phyloP scores from a whole-genome alignment of 2,113 vertebrate species.

The Amazona vittata region DNA sequence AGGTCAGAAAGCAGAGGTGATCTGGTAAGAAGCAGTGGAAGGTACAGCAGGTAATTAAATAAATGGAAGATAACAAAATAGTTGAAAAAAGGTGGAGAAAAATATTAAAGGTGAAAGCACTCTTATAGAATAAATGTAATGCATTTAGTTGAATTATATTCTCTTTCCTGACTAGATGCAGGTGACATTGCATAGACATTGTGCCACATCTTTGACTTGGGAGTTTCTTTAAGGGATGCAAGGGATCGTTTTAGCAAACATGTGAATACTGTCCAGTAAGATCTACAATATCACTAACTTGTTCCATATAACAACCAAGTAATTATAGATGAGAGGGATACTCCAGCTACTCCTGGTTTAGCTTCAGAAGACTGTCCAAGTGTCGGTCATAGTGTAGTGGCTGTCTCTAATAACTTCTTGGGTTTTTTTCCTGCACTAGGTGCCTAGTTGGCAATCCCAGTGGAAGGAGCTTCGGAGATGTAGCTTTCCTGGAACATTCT shows the following conservation, averaged over 20 bases:
- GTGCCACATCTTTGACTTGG: neutral
- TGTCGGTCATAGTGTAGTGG: rapidly evolving
- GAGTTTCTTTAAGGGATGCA: neutral
- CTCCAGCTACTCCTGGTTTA: neutral
- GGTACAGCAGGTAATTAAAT: neutral
- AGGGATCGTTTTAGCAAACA: neutral
- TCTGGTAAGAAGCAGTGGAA: neutral
- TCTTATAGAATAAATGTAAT: neutral
- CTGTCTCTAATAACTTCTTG: neutral
- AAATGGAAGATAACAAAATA: neutral
- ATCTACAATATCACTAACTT: neutral
- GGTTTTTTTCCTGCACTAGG: slow-evolving; percentile 48
- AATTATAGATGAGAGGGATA: neutral
- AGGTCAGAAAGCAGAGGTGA: neutral
- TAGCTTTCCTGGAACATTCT: slow-evolving; percentile 88
- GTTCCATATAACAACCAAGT: neutral
- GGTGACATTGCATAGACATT: neutral
- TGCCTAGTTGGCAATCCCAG: slow-evolving; percentile 86
- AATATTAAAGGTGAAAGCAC: neutral
- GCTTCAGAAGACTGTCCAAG: neutral
- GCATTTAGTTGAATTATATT: neutral
- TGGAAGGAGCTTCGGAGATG: slow-evolving; percentile 87
- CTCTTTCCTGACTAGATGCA: neutral
- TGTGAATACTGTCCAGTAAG: neutral
- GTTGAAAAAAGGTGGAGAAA: neutral